Evolutionary conservation across 2,113 vertebrate species (phyloP).

Genomic region (Engraulis encrasicolus): DNA sequence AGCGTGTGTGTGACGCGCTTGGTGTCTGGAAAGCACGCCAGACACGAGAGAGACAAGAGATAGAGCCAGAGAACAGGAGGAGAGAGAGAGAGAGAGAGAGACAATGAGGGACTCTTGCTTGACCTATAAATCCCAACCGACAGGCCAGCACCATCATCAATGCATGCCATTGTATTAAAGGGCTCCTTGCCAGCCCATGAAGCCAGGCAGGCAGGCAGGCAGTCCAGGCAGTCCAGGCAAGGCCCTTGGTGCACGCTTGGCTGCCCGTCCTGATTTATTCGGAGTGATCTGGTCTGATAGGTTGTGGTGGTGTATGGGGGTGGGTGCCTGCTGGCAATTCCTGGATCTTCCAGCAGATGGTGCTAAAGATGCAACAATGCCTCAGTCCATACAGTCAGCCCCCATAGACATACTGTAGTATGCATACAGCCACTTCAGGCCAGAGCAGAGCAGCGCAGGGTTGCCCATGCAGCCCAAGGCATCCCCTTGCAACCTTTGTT

Average conservation of each 20-base stretch:
- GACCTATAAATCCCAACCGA: conserved; percentile 7
- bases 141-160: background rate
- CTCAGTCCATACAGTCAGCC: too few relatives aligned
- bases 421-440: too few relatives aligned
- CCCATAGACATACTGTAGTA: too few relatives aligned
- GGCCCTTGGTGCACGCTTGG: background rate
- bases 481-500: background rate
- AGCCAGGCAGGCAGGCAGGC: too few relatives aligned
- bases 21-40: background rate
- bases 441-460: too few relatives aligned
- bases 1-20: background rate
- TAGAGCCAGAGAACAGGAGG: too few relatives aligned
- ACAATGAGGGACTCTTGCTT: background rate
- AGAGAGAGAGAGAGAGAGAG: background rate
- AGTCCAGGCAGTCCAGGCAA: too few relatives aligned
- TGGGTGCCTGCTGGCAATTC: background rate
- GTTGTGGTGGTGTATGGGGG: too few relatives aligned
- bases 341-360: background rate
- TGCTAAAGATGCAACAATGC: background rate
- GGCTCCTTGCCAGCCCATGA: background rate
- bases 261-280: background rate
- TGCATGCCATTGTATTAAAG: conserved; percentile 1
- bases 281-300: background rate
- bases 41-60: background rate
- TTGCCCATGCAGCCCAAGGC: background rate